These are phyloP conservation scores for Pangasius djambal DNA, from an alignment of 2,797 vertebrate genomes.

Conservation along the genomic window DNA sequence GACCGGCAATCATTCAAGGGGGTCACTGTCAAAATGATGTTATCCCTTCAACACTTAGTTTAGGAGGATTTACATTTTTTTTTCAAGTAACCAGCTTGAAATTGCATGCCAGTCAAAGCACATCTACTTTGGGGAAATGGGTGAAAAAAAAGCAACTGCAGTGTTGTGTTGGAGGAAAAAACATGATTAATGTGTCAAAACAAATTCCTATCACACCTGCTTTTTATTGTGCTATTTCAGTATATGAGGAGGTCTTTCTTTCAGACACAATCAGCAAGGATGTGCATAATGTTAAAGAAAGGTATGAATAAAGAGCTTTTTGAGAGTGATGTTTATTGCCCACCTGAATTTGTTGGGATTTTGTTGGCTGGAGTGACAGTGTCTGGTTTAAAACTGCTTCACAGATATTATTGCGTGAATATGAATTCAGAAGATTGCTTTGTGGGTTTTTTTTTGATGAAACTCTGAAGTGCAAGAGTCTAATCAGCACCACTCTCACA, in stretches of 20 bases:
- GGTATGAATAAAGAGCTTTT: constrained; percentile 37
- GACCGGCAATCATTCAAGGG: constrained; percentile 44
- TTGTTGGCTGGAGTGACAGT: constrained; percentile 3
- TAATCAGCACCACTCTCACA: constrained; percentile 36
- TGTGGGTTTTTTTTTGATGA: neutral
- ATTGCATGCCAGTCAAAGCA: constrained; percentile 55
- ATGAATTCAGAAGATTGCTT: constrained; percentile 18
- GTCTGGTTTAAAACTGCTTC: constrained; percentile 28
- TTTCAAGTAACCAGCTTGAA: constrained; percentile 41
- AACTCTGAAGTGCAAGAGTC: constrained; percentile 26
- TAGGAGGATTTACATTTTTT: constrained; percentile 39
- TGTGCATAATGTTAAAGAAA: constrained; percentile 33
- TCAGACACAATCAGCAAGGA: constrained; percentile 33
- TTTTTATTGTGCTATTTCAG: constrained; percentile 31
- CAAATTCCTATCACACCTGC: constrained; percentile 46
- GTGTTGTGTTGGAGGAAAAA: constrained; percentile 35
- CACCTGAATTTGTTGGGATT: constrained; percentile 20
- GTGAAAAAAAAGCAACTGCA: constrained; percentile 10
- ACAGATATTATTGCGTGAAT: constrained; percentile 26
- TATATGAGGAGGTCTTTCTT: constrained; percentile 15
- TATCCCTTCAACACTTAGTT: constrained; percentile 47
- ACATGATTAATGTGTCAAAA: constrained; percentile 58
- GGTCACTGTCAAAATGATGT: constrained; percentile 51
- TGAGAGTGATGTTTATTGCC: constrained; percentile 41
- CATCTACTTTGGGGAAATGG: constrained; percentile 32